Conservation (phyloP, 2,113 vertebrate genomes). For the Mesocricetus auratus region DNA sequence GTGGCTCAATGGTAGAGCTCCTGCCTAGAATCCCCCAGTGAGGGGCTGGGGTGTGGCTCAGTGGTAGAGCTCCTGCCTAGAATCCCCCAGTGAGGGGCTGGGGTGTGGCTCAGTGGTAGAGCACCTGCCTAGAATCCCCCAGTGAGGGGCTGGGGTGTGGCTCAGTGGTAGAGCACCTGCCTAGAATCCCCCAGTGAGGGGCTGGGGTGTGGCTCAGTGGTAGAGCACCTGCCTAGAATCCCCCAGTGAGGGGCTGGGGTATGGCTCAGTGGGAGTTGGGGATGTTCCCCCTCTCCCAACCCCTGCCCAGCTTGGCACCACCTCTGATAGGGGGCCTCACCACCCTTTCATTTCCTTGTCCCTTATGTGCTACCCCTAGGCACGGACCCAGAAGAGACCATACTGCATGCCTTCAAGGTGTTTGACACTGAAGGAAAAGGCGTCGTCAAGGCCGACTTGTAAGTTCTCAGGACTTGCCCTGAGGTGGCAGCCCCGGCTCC, state of each 20-base stretch:
- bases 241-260: neutral
- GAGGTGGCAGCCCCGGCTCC: neutral
- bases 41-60: too few species aligned
- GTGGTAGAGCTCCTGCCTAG: too few species aligned
- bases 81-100: neutral
- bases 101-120: neutral
- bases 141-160: neutral
- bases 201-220: neutral
- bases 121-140: neutral
- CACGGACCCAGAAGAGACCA: conserved; percentile 94
- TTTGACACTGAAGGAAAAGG: conserved; percentile 94
- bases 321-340: neutral
- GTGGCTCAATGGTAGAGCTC: neutral
- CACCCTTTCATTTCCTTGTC: neutral
- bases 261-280: neutral
- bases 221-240: neutral
- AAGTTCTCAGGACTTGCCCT: conserved; percentile 74
- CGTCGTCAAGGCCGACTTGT: conserved; percentile 94
- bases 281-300: accelerated
- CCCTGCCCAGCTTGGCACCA: neutral
- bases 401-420: conserved; percentile 94
- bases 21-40: neutral
- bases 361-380: conserved; percentile 85
- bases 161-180: neutral
- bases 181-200: too few species aligned